These are phyloP conservation scores for Charaxes varanes DNA, from an alignment of 1,140 invertebrate species.

Conservation along the genomic window DNA sequence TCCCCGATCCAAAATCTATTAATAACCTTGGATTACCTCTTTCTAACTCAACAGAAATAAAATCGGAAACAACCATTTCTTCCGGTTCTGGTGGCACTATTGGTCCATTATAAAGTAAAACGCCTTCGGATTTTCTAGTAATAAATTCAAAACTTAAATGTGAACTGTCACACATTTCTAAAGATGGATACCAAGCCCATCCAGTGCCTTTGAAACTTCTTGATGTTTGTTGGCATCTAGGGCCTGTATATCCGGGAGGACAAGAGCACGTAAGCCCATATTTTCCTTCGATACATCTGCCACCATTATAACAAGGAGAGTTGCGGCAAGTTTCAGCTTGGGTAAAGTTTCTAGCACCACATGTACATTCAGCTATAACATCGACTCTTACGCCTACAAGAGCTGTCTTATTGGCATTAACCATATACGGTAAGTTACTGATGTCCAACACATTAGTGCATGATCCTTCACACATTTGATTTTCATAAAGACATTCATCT, in stretches of 20 bases:
- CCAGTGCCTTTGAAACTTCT: constrained; percentile 94
- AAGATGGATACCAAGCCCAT: constrained; percentile 96
- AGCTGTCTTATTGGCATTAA: constrained; percentile 97
- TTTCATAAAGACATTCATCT: constrained; percentile 96
- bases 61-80: constrained; percentile 92
- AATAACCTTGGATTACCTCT: constrained; percentile 92
- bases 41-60: constrained; percentile 94
- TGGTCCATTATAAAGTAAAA: constrained; percentile 97
- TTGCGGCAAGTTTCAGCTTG: constrained; percentile 91
- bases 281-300: constrained; percentile 91
- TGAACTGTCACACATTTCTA: constrained; percentile 96
- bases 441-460: constrained; percentile 95
- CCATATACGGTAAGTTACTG: constrained; percentile 92
- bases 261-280: constrained; percentile 92
- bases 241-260: constrained; percentile 92
- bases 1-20: constrained; percentile 96
- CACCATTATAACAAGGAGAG: constrained; percentile 95
- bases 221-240: constrained; percentile 95
- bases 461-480: constrained; percentile 95
- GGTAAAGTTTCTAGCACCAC: constrained; percentile 92
- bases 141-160: constrained; percentile 97
- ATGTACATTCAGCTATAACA: constrained; percentile 92
- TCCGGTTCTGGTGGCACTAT: constrained; percentile 93
- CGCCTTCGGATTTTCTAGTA: constrained; percentile 90
- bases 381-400: constrained; percentile 94